Percentiles rank a stretch among this genome's conserved stretches.
phyloP scores from a whole-genome alignment of 2,113 vertebrate genomes.

The Cranoglanis bouderius region DNA sequence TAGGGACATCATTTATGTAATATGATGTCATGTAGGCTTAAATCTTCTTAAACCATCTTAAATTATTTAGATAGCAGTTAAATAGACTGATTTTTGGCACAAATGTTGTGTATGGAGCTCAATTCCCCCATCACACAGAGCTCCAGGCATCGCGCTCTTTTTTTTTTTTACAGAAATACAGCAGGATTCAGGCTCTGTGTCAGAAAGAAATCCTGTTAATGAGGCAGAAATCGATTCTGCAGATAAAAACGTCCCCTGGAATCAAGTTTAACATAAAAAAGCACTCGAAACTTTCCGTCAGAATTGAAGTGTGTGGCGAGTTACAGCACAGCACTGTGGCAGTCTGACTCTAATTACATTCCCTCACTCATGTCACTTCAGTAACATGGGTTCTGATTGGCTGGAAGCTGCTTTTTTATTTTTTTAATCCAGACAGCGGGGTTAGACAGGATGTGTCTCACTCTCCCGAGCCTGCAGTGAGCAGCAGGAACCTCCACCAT shows the following conservation, averaged over 20 bases:
- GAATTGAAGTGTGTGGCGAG: background rate
- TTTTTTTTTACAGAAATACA: background rate
- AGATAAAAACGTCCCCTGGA: constrained; percentile 21
- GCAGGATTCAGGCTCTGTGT: constrained; percentile 7
- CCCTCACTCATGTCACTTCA: constrained; percentile 12
- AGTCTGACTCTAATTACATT: constrained; percentile 23
- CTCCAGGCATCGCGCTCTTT: background rate
- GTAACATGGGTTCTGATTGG: constrained; percentile 18
- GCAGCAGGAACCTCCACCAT: background rate
- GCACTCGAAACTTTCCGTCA: background rate
- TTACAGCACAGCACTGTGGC: background rate
- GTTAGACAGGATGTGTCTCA: background rate
- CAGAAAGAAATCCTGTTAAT: constrained; percentile 23
- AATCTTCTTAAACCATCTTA: background rate
- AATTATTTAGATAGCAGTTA: background rate
- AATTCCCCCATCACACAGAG: background rate
- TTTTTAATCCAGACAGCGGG: background rate
- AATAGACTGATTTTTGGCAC: background rate
- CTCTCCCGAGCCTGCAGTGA: constrained; percentile 6
- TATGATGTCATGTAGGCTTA: background rate
- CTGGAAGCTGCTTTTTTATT: background rate
- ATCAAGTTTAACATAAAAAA: constrained; percentile 23
- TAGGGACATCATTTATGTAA: background rate
- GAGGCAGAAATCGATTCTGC: constrained; percentile 27
- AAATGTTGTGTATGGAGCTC: background rate